Base-by-base conservation (phyloP, 1,140 invertebrate genomes). In the Rhopalosiphum padi region DNA sequence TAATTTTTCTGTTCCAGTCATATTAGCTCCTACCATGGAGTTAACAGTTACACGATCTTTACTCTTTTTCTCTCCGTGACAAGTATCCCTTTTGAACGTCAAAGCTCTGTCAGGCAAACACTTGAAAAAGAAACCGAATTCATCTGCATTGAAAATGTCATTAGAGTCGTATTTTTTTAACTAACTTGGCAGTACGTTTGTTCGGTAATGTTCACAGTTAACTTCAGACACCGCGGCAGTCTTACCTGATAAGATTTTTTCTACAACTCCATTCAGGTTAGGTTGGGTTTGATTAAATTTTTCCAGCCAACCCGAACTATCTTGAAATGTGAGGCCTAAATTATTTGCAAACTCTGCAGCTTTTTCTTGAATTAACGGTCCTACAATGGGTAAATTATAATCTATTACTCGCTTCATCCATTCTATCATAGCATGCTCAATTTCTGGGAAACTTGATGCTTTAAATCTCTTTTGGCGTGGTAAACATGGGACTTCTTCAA, bases 141-240 rank as follows among this genome's bases (percentile, higher is more conserved):
- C 95, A 94, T 96, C 46, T 85, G 95, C 95, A 94, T 96, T 96
- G 94, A 95, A 96, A 94, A 96, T 95, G 94, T 96, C 94, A 88
- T 94, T 94, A 90, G 95, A 93, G 5, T 94, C 51, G 94, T 95
- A 95, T 6, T 94, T 60, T 43, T n/a, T 43, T n/a, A 94, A 86
- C 41, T 94, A 41, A 30, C 88, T 43, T 22, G 91, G 88, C 25
- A 93, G 43, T 88, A 90, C 15, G 8, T 55, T 55, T 55, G 53
- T 55, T 55, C 23, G 53, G 53, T 55, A 55, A 88, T 43, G 35
- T 35, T 35, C 83, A 93, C 93, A 94, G 43, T 94, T 55, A 93
- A 46, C 53, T 88, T 95, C 94, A 43, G 94, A 83, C 68, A 95
- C 95, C 86, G 93, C 93, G 8, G 94, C 94, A 94, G 94, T 94